Percentiles rank a stretch among this genome's conserved stretches.
Evolutionary conservation across 2,888 invertebrate genomes (phyloP).

Genomic region (Panopea generosa): DNA sequence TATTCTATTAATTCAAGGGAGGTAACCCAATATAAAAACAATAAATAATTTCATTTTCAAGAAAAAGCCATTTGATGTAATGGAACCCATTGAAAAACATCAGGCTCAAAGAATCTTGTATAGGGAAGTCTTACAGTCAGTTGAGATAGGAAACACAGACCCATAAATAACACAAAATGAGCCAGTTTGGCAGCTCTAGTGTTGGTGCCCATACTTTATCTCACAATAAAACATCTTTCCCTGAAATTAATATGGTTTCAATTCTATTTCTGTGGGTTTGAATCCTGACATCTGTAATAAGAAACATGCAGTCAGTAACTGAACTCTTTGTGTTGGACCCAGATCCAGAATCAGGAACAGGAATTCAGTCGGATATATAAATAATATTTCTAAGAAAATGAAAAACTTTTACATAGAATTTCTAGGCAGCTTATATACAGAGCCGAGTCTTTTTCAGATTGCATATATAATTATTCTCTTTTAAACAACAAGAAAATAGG

Average conservation of each 20-base stretch:
- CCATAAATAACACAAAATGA: constrained; percentile 51
- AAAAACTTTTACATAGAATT: too few species aligned
- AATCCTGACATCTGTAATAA: constrained; percentile 21
- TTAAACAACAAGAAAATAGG: too few species aligned
- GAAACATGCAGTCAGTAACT: constrained; percentile 29
- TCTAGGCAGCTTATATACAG: too few species aligned
- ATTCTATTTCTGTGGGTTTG: constrained; percentile 18
- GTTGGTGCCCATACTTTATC: constrained; percentile 38
- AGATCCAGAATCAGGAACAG: too few species aligned
- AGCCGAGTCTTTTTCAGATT: too few species aligned
- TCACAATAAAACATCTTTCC: constrained; percentile 35
- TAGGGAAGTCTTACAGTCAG: constrained; percentile 41
- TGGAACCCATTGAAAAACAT: constrained; percentile 55
- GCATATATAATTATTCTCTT: too few species aligned
- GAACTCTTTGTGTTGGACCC: too few species aligned
- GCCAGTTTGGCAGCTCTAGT: constrained; percentile 37
- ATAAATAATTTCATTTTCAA: not conserved
- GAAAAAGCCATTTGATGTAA: constrained; percentile 13
- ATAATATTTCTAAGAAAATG: too few species aligned
- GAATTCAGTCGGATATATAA: too few species aligned
- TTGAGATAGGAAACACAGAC: constrained; percentile 45
- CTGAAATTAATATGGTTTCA: constrained; percentile 45
- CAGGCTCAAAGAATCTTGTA: constrained; percentile 35
- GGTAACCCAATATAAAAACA: too few species aligned
- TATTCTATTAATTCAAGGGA: too few species aligned